phyloP scores from a whole-genome alignment of 2,113 vertebrate species.

The Tretioscincus oriximinensis region DNA sequence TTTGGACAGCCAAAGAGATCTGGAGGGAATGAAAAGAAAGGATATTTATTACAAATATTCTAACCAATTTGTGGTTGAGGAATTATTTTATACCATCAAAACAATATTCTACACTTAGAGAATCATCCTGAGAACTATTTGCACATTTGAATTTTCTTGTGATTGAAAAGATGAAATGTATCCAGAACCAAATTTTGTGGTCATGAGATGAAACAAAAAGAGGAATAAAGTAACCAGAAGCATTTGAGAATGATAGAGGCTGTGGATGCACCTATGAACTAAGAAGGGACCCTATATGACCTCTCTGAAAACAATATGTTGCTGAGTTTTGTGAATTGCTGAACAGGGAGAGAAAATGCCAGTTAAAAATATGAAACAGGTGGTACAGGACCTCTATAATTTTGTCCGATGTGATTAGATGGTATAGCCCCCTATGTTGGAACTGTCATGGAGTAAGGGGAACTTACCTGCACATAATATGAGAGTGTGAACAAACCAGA shows the following conservation, averaged over 20 bases:
- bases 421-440: too few relatives aligned
- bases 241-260: not conserved
- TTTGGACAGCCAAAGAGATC: constrained; percentile 29
- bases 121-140: constrained; percentile 12
- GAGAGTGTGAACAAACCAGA: too few relatives aligned
- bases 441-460: too few relatives aligned
- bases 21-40: constrained; percentile 23
- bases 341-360: not conserved
- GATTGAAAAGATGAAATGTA: not conserved
- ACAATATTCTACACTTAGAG: constrained; percentile 25
- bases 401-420: too few relatives aligned
- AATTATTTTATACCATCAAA: constrained; percentile 4
- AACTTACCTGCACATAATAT: too few relatives aligned
- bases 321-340: not conserved
- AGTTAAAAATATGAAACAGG: too few relatives aligned
- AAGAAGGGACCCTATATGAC: not conserved
- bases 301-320: not conserved
- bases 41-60: constrained; percentile 25
- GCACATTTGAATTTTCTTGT: constrained; percentile 27
- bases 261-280: not conserved
- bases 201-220: not conserved
- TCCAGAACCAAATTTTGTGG: constrained; percentile 3
- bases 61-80: constrained; percentile 13
- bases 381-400: too few relatives aligned
- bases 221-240: not conserved